These are phyloP conservation scores for Pleuronectes platessa DNA, from an alignment of 2,113 vertebrate species.

Conservation along the genomic window DNA sequence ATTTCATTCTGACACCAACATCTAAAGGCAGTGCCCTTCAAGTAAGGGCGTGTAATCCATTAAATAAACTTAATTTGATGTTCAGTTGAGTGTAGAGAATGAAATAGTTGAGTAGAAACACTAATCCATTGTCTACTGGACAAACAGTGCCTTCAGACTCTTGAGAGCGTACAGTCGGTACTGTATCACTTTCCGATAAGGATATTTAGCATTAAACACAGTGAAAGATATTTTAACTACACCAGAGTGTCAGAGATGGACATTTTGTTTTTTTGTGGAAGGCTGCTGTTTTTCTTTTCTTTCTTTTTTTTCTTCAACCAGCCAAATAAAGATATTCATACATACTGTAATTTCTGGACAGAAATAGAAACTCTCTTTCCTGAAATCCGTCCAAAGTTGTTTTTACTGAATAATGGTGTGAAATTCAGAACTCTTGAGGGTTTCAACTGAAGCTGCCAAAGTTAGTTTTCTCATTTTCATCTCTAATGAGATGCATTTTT, in stretches of 20 bases:
- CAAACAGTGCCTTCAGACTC: background rate
- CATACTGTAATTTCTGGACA: conserved; percentile 26
- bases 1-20: conserved; percentile 10
- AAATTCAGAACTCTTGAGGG: conserved; percentile 31
- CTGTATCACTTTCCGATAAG: too few relatives aligned
- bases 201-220: background rate
- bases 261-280: conserved; percentile 11
- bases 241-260: conserved; percentile 18
- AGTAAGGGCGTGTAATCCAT: conserved; percentile 9
- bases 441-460: conserved; percentile 11
- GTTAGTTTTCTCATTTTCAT: conserved; percentile 31
- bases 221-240: conserved; percentile 11
- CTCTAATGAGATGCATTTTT: conserved; percentile 26
- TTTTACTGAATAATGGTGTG: conserved; percentile 1
- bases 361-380: conserved; percentile 25
- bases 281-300: background rate
- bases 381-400: conserved; percentile 4
- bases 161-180: too few relatives aligned
- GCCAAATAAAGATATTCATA: conserved; percentile 26
- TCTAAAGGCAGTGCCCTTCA: background rate
- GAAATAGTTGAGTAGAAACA: background rate
- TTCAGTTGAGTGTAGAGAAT: background rate
- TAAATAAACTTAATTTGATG: conserved; percentile 4
- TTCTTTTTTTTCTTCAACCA: background rate
- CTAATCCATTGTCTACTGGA: background rate